These are phyloP conservation scores for Polietes domitor DNA, from an alignment of 2,888 invertebrate genomes.

Conservation along the genomic window DNA sequence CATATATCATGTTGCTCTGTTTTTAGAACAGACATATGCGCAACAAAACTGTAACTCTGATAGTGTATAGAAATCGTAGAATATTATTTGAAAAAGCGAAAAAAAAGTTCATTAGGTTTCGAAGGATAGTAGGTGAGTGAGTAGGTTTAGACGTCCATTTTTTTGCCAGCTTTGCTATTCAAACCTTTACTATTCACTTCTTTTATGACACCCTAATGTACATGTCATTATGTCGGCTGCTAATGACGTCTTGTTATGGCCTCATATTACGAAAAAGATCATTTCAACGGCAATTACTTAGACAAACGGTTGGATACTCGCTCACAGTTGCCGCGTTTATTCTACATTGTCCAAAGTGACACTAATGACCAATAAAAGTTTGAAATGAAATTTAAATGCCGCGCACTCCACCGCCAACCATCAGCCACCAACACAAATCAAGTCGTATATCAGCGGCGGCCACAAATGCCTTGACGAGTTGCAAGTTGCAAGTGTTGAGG, in stretches of 20 bases:
- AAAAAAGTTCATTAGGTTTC: too few species aligned
- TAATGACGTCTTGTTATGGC: constrained; percentile 29
- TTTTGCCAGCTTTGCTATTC: too few species aligned
- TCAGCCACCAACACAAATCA: constrained; percentile 25
- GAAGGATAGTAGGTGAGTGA: too few species aligned
- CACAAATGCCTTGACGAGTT: background rate
- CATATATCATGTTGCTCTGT: too few species aligned
- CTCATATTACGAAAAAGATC: constrained; percentile 25
- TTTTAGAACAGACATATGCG: too few species aligned
- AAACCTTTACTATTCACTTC: too few species aligned
- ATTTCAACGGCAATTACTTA: constrained; percentile 21
- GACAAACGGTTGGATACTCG: background rate
- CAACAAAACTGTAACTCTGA: too few species aligned
- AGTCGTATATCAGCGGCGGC: constrained; percentile 2
- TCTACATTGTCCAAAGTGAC: constrained; percentile 16
- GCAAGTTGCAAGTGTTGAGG: constrained; percentile 1
- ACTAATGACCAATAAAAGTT: constrained; percentile 38
- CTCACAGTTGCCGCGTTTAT: constrained; percentile 20
- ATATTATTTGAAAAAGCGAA: too few species aligned
- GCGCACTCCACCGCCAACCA: background rate
- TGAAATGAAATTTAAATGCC: constrained; percentile 32
- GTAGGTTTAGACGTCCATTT: too few species aligned
- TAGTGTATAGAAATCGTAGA: too few species aligned
- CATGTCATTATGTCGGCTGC: too few species aligned
- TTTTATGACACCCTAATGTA: too few species aligned